Evolutionary conservation across 30 jellyfish, hydroid and myxozoan species (phyloP), one percentile per base, ranked within the genome.

Genomic region (Turritopsis rubra): DNA sequence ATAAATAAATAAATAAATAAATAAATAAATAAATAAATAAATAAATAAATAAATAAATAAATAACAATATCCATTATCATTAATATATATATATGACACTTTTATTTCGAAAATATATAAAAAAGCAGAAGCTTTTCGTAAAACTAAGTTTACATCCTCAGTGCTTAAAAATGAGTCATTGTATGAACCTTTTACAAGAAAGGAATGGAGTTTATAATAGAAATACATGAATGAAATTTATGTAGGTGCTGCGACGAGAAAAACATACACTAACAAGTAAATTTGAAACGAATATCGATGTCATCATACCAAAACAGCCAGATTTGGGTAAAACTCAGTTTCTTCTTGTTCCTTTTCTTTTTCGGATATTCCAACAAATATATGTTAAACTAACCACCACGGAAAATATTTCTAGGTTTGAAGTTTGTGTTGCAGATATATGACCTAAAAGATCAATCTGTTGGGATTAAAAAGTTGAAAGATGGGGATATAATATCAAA

Each of bases 231-330:
- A n/a, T 68, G 9, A 23, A n/a, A 8, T 68, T 68, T 68, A 8
- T 68, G 16, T 68, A 68, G 77, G 77, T 68, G 31, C 30, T 68
- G 21, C 77, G 77, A 68, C 77, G 77, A 27, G 77, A 68, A 22
- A 68, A 27, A 22, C 16, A n/a, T 68, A 27, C 30, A n/a, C 77
- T 22, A n/a, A 27, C 31, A 9, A 27, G 19, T n/a, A 68, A 68
- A 27, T n/a, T n/a, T 1, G 31, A 68, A 68, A 22, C 77, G 9
- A 27, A 68, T 68, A 19, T 68, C 9, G 77, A 68, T n/a, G 30
- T 68, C 28, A 27, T 23, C 28, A 68, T 68, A 68, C 31, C 28
- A n/a, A 68, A 68, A 68, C 77, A 68, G 19, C 22, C 77, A 41
- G 60, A 41, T 68, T 68, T 68, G 30, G 77, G 77, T 68, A 1